These are phyloP conservation scores for Neosilurus mollespiculum DNA, from an alignment of 2,797 vertebrate genomes.

Conservation along the genomic window DNA sequence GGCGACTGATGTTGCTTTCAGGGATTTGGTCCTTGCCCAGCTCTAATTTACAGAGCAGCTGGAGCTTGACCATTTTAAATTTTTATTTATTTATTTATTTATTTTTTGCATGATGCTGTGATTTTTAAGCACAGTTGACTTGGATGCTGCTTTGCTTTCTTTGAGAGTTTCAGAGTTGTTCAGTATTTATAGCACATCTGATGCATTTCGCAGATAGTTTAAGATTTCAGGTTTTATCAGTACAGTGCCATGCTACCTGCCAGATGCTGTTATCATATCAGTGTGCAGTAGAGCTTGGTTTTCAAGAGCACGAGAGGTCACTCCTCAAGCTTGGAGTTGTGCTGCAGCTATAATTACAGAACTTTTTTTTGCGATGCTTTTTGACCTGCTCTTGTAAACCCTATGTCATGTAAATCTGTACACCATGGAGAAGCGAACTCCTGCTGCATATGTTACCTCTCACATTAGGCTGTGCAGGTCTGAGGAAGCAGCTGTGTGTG, in stretches of 20 bases:
- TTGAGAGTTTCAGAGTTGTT: not conserved
- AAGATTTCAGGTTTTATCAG: conserved; percentile 30
- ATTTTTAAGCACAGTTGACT: conserved; percentile 23
- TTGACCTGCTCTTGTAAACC: conserved; percentile 26
- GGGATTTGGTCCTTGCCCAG: conserved; percentile 37
- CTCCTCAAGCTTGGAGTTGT: conserved; percentile 9
- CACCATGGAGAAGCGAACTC: conserved; percentile 33
- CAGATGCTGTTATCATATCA: conserved; percentile 28
- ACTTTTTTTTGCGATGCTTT: not conserved
- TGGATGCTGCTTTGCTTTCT: not conserved
- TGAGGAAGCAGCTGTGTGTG: conserved; percentile 18
- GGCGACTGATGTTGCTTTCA: conserved; percentile 35
- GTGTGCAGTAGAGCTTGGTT: conserved; percentile 23
- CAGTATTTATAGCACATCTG: conserved; percentile 26
- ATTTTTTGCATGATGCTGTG: not conserved
- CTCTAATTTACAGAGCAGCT: conserved; percentile 51
- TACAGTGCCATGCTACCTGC: conserved; percentile 17
- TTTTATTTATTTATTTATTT: not conserved
- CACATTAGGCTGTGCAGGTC: not conserved
- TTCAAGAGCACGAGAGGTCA: conserved; percentile 38
- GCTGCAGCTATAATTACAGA: conserved; percentile 39
- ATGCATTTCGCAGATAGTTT: conserved; percentile 31
- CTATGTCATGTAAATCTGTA: conserved; percentile 28
- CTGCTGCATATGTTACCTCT: conserved; percentile 34
- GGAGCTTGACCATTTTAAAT: conserved; percentile 42